Evolutionary conservation across 2,888 invertebrate genomes (phyloP).

Genomic region (Drosophila monieri): DNA sequence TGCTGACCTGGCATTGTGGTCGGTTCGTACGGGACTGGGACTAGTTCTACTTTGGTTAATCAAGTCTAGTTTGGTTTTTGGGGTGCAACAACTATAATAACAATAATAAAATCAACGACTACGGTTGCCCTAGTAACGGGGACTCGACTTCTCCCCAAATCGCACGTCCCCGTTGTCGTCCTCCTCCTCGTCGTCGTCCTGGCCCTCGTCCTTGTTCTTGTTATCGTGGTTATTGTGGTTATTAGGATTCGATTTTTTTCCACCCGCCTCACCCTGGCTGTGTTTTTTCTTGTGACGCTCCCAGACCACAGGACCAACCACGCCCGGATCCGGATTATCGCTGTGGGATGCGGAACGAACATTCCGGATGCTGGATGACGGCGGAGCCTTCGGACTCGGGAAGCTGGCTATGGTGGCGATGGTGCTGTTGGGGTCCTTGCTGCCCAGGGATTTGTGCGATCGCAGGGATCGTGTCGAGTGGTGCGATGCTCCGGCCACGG

Average conservation of each 20-base stretch:
- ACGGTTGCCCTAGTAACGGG: constrained; percentile 71
- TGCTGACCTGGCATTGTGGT: constrained; percentile 38
- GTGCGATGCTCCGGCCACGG: constrained; percentile 59
- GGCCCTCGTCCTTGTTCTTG: constrained; percentile 47
- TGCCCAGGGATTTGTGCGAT: constrained; percentile 55
- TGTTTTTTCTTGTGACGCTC: constrained; percentile 88
- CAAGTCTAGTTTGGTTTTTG: constrained; percentile 18
- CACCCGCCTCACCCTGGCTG: constrained; percentile 73
- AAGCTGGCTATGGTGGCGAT: constrained; percentile 76
- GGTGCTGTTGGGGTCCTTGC: constrained; percentile 68
- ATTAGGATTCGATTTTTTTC: constrained; percentile 28
- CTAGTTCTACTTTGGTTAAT: constrained; percentile 44
- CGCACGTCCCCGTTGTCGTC: constrained; percentile 66
- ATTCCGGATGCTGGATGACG: constrained; percentile 52
- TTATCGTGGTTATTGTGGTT: constrained; percentile 21
- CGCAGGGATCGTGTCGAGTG: constrained; percentile 60
- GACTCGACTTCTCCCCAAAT: constrained; percentile 55
- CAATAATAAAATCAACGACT: constrained; percentile 59
- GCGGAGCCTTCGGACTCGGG: constrained; percentile 79
- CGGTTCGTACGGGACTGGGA: constrained; percentile 13
- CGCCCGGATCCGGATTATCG: constrained; percentile 91
- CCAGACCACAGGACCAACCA: constrained; percentile 93
- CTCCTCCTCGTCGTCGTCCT: constrained; percentile 56
- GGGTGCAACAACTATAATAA: constrained; percentile 38
- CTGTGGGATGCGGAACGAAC: constrained; percentile 87